Base-by-base conservation (phyloP, 53 echinoderm and acorn worm species). In the Antedon mediterranea region DNA sequence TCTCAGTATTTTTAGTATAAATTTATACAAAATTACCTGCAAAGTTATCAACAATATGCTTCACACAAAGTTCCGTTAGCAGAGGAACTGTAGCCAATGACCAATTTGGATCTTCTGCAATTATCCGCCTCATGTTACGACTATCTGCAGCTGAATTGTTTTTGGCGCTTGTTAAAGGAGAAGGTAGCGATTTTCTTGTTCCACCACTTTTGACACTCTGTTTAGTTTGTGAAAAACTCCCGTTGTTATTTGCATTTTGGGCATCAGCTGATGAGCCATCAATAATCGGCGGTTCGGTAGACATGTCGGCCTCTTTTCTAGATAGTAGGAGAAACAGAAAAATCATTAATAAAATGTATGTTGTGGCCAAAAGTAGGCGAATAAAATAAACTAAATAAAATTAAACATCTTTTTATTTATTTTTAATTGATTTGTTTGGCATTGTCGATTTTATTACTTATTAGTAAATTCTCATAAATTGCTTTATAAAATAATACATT, bases 71-170 rank as follows among this genome's bases (percentile, higher is more conserved):
- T 73, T 97, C 98, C 8, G 98, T 90, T 78, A 97, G 74, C 28
- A 97, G 86, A 4, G 98, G 98, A 27, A 97, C 98, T n/a, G 98
- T 97, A 7, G 98, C 98, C 77, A 97, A 77, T 6, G 98, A 92
- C 98, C 98, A 97, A 18, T 97, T 89, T 20, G 98, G 98, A 74
- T 97, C 98, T 76, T 97, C 98, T 28, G 92, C 92, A 0, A 97
- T 97, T 41, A 97, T 97, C 5, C 98, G 83, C 29, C 98, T 57
- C 98, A 97, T 97, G 34, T 90, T 92, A 30, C 98, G 83, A 71
- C 88, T 89, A 75, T 93, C 92, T 26, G 90, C 88, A 11, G 98
- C 98, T 13, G 98, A 78, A 76, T 97, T 89, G 76, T 88, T 89
- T 81, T 88, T 85, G 18, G 92, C 92, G 79, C 98, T 97, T 13